Evolutionary conservation across 2,797 vertebrate species (phyloP).

Genomic region (Syngnathus rostellatus): DNA sequence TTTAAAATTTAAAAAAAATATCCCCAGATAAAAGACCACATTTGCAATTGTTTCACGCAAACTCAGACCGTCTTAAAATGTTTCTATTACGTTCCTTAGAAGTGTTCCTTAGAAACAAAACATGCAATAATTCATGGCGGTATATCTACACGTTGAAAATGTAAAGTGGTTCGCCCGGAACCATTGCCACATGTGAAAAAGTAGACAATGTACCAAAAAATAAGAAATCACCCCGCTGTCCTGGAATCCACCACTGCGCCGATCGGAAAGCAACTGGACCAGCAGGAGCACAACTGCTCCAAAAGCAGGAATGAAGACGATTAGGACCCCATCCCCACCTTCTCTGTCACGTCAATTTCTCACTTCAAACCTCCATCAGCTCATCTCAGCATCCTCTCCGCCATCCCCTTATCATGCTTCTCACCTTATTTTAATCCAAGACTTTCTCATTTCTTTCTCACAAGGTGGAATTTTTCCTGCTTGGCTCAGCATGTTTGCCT

Average conservation of each 20-base stretch:
- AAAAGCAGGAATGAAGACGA: slow-evolving; percentile 44
- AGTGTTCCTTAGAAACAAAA: too few relatives aligned
- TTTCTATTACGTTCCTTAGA: too few relatives aligned
- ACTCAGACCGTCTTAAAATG: too few relatives aligned
- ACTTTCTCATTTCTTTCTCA: slow-evolving; percentile 50
- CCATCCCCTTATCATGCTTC: slow-evolving; percentile 17
- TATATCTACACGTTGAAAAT: too few relatives aligned
- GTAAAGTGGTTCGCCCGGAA: too few relatives aligned
- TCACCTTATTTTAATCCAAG: slow-evolving; percentile 7
- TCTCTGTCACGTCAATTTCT: slow-evolving; percentile 31
- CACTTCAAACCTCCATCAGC: slow-evolving; percentile 30
- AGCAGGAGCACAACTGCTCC: slow-evolving; percentile 37
- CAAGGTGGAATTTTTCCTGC: slow-evolving; percentile 28
- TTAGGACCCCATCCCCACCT: slow-evolving; percentile 53
- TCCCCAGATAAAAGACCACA: too few relatives aligned
- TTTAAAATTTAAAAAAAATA: too few relatives aligned
- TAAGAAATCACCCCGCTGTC: slow-evolving; percentile 25
- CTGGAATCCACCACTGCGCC: slow-evolving; percentile 42
- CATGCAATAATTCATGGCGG: too few relatives aligned
- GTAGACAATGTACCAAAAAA: slow-evolving; percentile 10
- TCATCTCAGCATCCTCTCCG: slow-evolving; percentile 14
- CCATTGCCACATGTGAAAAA: too few relatives aligned
- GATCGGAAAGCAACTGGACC: slow-evolving; percentile 39
- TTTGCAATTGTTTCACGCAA: too few relatives aligned
- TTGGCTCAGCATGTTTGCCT: slow-evolving; percentile 15